These are phyloP conservation scores for Vanessa atalanta DNA, from an alignment of 1,140 invertebrate species.

Conservation along the genomic window DNA sequence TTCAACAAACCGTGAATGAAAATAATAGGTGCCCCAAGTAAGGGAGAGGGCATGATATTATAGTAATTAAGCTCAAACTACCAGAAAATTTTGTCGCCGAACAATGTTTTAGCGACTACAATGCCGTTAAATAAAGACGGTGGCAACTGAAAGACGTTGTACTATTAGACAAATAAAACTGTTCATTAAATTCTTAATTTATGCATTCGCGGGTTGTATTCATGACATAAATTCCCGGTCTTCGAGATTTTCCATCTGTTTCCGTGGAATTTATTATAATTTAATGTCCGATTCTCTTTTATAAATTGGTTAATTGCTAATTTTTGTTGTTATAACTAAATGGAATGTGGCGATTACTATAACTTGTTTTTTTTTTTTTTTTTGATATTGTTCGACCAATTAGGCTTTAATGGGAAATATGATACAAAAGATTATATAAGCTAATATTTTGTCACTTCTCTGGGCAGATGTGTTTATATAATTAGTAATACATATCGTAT, in stretches of 20 bases:
- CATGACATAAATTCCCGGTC: conserved; percentile 29
- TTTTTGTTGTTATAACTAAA: neutral
- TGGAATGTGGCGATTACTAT: neutral
- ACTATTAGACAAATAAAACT: conserved; percentile 37
- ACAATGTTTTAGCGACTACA: conserved; percentile 54
- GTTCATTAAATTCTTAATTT: conserved; percentile 36
- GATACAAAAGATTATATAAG: neutral
- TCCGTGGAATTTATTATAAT: conserved; percentile 18
- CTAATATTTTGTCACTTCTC: neutral
- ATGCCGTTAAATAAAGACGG: conserved; percentile 29
- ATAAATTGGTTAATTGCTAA: conserved; percentile 3
- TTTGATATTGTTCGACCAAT: neutral
- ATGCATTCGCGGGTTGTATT: conserved; percentile 32
- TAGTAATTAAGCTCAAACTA: conserved; percentile 70
- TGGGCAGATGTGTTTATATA: conserved; percentile 48
- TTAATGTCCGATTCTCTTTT: conserved; percentile 18
- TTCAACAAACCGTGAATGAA: conserved; percentile 67
- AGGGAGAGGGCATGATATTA: conserved; percentile 58
- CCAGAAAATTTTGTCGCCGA: conserved; percentile 63
- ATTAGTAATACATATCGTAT: conserved; percentile 39
- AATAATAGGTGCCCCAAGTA: conserved; percentile 60
- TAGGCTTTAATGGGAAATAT: neutral
- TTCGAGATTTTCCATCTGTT: conserved; percentile 25
- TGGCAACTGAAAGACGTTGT: conserved; percentile 29
- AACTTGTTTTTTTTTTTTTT: neutral